phyloP scores from a whole-genome alignment of 2,888 invertebrate genomes.

The Lepidocyrtoides sp. region DNA sequence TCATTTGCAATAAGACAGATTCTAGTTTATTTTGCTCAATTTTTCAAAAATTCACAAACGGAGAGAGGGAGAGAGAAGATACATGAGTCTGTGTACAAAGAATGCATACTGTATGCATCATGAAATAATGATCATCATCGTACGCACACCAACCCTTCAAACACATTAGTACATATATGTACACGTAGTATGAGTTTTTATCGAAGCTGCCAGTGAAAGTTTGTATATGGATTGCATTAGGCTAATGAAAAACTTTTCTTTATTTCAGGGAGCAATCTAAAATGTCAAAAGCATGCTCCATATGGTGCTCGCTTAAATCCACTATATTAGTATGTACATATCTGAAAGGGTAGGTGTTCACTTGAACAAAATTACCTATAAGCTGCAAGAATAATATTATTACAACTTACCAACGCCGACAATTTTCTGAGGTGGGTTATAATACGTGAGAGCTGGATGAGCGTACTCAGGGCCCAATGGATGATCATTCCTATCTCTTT shows the following conservation, averaged over 20 bases:
- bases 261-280: constrained; percentile 35
- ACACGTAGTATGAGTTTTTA: constrained; percentile 1
- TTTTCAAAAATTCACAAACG: constrained; percentile 8
- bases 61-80: background rate
- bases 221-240: constrained; percentile 37
- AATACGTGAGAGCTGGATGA: constrained; percentile 55
- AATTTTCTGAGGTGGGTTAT: constrained; percentile 45
- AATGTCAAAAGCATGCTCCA: constrained; percentile 59
- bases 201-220: background rate
- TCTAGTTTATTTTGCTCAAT: background rate
- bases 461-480: constrained; percentile 79
- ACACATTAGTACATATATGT: background rate
- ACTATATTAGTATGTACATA: background rate
- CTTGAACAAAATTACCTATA: background rate
- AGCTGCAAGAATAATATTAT: background rate
- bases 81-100: background rate
- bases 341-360: background rate
- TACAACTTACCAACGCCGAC: constrained; percentile 23
- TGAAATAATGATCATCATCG: too few relatives aligned
- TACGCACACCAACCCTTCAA: background rate
- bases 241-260: constrained; percentile 53
- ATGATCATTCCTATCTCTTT: constrained; percentile 77
- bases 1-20: constrained; percentile 46
- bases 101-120: background rate
- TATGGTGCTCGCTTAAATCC: constrained; percentile 4